phyloP scores from a whole-genome alignment of 2,888 invertebrate genomes.

The Aleiodes leptofemur region DNA sequence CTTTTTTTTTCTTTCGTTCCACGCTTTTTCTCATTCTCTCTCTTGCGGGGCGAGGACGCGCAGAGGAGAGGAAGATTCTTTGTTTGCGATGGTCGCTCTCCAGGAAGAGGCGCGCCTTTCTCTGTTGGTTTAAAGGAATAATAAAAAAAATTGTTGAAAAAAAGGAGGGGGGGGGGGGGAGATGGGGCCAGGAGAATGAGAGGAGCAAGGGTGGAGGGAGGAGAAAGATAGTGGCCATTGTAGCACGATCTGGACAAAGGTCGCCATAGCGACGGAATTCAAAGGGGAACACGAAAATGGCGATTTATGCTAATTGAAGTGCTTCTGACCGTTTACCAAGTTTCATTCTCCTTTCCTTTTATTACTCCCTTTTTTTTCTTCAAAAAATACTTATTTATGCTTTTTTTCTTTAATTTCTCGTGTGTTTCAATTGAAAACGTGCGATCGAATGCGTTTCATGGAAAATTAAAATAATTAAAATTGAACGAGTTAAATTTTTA shows the following conservation, averaged over 20 bases:
- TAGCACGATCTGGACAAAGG: slow-evolving; percentile 73
- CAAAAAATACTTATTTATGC: slow-evolving; percentile 49
- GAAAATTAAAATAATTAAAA: slow-evolving; percentile 28
- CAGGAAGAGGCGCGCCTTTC: slow-evolving; percentile 57
- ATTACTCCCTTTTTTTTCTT: slow-evolving; percentile 32
- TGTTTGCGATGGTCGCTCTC: slow-evolving; percentile 73
- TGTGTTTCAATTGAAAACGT: neutral
- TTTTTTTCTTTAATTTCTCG: neutral
- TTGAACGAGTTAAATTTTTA: slow-evolving; percentile 24
- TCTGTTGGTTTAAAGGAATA: slow-evolving; percentile 37
- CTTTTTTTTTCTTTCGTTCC: slow-evolving; percentile 46
- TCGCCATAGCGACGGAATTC: slow-evolving; percentile 73
- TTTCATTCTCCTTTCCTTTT: slow-evolving; percentile 32
- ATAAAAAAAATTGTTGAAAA: slow-evolving; percentile 34
- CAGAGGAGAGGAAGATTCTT: slow-evolving; percentile 72
- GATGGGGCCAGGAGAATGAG: slow-evolving; percentile 46
- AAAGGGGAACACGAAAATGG: slow-evolving; percentile 70
- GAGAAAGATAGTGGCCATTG: slow-evolving; percentile 70
- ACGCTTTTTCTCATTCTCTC: slow-evolving; percentile 69
- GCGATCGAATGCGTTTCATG: slow-evolving; percentile 5
- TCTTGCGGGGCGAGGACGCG: slow-evolving; percentile 56
- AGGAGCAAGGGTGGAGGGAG: slow-evolving; percentile 55
- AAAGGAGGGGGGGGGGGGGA: slow-evolving; percentile 41
- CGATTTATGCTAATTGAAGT: slow-evolving; percentile 70
- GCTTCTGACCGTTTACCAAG: slow-evolving; percentile 48